Evolutionary conservation across 2,113 vertebrate genomes (phyloP).

Genomic region (Origma solitaria): DNA sequence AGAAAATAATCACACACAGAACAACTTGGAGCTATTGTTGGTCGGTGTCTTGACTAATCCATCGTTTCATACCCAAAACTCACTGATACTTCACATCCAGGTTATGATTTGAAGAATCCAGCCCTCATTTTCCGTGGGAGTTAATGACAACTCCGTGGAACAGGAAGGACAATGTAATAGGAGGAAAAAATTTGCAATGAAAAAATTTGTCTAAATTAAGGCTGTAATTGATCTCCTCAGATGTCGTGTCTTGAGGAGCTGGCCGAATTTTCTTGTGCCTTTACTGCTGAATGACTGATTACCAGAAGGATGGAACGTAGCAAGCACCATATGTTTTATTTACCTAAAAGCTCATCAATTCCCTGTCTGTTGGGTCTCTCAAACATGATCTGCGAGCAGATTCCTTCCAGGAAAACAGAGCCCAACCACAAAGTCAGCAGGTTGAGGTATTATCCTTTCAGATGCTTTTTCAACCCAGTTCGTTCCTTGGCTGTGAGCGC

Average conservation of each 20-base stretch:
- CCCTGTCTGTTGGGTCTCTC: constrained; percentile 16
- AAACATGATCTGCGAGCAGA: constrained; percentile 24
- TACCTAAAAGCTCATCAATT: constrained; percentile 40
- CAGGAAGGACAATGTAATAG: not conserved
- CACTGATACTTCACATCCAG: not conserved
- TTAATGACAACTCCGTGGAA: not conserved
- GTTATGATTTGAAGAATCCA: not conserved
- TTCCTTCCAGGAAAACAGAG: constrained; percentile 56
- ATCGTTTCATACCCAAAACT: not conserved
- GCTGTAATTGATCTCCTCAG: constrained; percentile 29
- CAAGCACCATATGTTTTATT: constrained; percentile 48
- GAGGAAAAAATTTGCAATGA: not conserved
- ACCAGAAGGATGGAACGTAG: not conserved
- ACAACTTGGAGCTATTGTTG: not conserved
- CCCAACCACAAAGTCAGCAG: constrained; percentile 28
- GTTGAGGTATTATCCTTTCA: constrained; percentile 48
- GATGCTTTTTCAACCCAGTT: constrained; percentile 5
- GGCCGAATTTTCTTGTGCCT: constrained; percentile 4
- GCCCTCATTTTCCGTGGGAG: not conserved
- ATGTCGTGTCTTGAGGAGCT: not conserved
- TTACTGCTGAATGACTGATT: constrained; percentile 49
- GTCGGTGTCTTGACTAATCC: not conserved
- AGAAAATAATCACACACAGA: not conserved
- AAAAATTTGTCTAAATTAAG: constrained; percentile 30
- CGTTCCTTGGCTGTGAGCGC: not conserved